Evolutionary conservation across 2,113 vertebrate species (phyloP), one percentile per base, ranked within the genome.

Genomic region (Brachypodius melanocephalos): DNA sequence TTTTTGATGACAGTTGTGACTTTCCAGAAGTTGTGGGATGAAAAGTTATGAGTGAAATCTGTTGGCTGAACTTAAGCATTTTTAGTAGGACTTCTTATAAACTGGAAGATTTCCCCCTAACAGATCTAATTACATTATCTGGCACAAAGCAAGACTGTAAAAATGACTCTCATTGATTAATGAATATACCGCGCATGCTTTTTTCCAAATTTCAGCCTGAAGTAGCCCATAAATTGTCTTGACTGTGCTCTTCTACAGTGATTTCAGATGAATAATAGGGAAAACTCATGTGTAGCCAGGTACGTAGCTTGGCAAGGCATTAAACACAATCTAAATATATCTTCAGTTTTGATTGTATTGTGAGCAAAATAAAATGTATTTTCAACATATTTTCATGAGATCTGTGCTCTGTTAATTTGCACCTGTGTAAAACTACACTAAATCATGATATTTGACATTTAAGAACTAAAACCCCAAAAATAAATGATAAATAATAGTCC

Each of bases 141-240:
- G n/a, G 36, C 48, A 78, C 52, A 90, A 93, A 96, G 88, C 8
- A 76, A 46, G 29, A 82, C 34, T 9, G 5, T 57, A 29, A 86
- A 86, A 93, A 86, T 66, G 4, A 55, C 15, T 75, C 4, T 85
- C 15, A 28, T 32, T 95, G 80, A 84, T 92, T 89, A 94, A 84
- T 87, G 69, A 75, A 81, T 84, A 66, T 73, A 73, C 46, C 55
- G 43, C 29, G 20, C 34, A 45, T 61, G 36, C 9, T 59, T 93
- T 90, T 82, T 81, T 87, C 59, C 65, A 63, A 86, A 88, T 92
- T 96, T 77, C 65, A 71, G 22, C 59, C 83, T 88, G 71, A 88
- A 75, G 11, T 85, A 92, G 22, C 20, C 46, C 51, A 76, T 77
- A 55, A 86, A 77, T 94, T 85, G 52, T 86, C 55, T 73, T 83